Conservation (phyloP, 2,113 vertebrate species). For the Melanerpes aurifrons region DNA sequence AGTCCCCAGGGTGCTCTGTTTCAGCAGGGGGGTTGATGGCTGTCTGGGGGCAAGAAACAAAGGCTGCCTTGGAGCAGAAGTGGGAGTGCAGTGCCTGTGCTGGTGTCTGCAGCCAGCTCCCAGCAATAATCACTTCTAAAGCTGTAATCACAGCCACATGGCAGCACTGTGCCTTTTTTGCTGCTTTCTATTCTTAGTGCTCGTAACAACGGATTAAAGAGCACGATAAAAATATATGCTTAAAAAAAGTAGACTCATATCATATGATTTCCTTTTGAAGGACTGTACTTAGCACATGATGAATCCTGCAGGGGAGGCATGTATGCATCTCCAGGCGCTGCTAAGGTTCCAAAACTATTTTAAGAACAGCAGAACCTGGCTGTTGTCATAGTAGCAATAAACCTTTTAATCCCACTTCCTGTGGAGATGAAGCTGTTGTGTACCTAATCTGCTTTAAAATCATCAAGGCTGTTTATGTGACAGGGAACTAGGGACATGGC, state of each 20-base stretch:
- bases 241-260: constrained; percentile 9
- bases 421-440: constrained; percentile 49
- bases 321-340: constrained; percentile 15
- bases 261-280: constrained; percentile 27
- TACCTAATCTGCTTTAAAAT: constrained; percentile 60
- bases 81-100: not conserved
- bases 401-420: constrained; percentile 70
- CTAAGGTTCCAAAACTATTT: constrained; percentile 64
- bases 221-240: not conserved
- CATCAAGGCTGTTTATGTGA: constrained; percentile 21
- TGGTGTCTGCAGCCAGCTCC: not conserved
- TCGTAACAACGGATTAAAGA: constrained; percentile 51
- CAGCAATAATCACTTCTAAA: constrained; percentile 24
- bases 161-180: constrained; percentile 40
- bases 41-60: not conserved
- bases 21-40: not conserved
- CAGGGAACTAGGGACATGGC: not conserved
- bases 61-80: not conserved
- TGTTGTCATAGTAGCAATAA: constrained; percentile 72
- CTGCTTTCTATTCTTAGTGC: constrained; percentile 55
- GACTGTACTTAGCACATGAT: constrained; percentile 19
- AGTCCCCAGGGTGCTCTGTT: fast-evolving
- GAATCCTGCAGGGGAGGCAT: constrained; percentile 11
- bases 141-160: constrained; percentile 44
- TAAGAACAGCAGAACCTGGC: constrained; percentile 64